These are phyloP conservation scores for Sula dactylatra DNA, from an alignment of 2,113 vertebrate species.

Conservation along the genomic window DNA sequence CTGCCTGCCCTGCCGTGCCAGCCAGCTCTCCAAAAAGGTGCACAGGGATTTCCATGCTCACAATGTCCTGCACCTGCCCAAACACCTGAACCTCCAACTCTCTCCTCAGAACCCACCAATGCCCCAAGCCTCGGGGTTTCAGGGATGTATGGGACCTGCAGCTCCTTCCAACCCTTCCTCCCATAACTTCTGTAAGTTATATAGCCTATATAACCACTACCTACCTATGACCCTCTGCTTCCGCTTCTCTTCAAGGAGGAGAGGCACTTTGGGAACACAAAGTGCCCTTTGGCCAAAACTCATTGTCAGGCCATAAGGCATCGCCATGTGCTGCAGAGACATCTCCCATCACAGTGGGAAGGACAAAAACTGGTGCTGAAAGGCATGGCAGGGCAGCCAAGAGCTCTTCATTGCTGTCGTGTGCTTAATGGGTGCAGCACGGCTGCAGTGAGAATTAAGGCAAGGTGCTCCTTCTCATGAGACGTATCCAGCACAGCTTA, in stretches of 20 bases:
- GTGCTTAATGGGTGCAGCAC: background rate
- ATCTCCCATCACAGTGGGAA: background rate
- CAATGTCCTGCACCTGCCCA: accelerated
- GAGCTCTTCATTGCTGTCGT: background rate
- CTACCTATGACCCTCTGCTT: background rate
- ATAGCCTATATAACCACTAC: too few species aligned
- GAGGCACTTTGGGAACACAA: background rate
- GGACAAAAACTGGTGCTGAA: background rate
- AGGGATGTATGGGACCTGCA: background rate
- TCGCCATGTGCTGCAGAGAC: accelerated
- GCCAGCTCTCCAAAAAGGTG: too few species aligned
- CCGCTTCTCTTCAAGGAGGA: background rate
- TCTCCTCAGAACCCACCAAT: background rate
- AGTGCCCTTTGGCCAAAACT: background rate
- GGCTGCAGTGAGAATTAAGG: background rate
- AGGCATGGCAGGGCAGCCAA: background rate
- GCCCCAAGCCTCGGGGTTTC: background rate
- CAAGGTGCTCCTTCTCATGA: background rate
- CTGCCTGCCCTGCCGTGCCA: background rate
- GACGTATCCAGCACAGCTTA: background rate
- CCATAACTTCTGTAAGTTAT: background rate
- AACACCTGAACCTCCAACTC: background rate
- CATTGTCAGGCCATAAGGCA: background rate
- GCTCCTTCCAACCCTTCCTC: background rate
- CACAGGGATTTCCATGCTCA: background rate